phyloP scores from a whole-genome alignment of 2,113 vertebrate genomes.

The Astur gentilis region DNA sequence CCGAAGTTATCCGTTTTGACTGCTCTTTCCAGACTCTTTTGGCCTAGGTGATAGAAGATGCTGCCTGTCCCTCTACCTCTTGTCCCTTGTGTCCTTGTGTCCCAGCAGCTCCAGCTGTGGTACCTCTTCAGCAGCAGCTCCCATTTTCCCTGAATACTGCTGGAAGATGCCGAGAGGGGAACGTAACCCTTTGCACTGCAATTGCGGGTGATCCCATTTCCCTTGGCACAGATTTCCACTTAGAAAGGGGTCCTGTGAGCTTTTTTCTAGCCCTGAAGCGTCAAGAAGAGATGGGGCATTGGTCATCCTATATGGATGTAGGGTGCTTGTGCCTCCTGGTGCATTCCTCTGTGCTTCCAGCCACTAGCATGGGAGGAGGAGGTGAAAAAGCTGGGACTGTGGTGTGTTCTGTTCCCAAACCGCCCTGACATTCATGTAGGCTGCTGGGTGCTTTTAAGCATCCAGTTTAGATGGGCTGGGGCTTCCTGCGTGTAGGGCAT shows the following conservation, averaged over 20 bases:
- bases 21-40: rapidly evolving
- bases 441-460: neutral
- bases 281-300: neutral
- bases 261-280: neutral
- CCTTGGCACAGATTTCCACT: neutral
- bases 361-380: neutral
- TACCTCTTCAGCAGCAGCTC: neutral
- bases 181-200: rapidly evolving
- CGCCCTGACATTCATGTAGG: rapidly evolving
- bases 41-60: neutral
- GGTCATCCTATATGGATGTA: rapidly evolving
- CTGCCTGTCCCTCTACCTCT: neutral
- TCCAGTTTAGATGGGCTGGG: neutral
- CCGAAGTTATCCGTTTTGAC: rapidly evolving
- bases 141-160: rapidly evolving
- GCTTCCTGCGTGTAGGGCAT: neutral
- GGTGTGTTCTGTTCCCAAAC: neutral
- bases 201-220: neutral
- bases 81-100: rapidly evolving
- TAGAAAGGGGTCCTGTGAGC: rapidly evolving
- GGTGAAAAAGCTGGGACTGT: neutral
- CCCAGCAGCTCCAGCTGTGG: neutral
- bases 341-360: neutral
- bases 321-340: neutral
- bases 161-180: neutral